phyloP scores from a whole-genome alignment of 2,797 vertebrate species.

The Cephalopachus bancanus region DNA sequence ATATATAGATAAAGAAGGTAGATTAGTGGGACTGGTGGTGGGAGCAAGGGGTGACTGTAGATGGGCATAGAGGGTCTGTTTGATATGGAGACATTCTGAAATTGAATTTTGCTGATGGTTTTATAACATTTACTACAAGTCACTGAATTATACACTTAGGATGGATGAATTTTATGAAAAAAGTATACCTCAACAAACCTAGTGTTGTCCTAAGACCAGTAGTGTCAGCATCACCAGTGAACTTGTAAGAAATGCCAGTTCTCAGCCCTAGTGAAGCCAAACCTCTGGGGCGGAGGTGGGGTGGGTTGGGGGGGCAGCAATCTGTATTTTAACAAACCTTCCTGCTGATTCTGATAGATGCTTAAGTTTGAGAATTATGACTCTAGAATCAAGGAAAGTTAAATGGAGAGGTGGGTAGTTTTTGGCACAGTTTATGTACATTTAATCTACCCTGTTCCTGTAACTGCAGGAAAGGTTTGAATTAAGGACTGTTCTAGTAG shows the following conservation, averaged over 20 bases:
- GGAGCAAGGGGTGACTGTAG: background rate
- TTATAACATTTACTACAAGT: background rate
- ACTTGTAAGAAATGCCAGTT: slow-evolving; percentile 37
- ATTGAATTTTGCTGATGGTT: slow-evolving; percentile 6
- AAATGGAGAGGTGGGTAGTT: slow-evolving; percentile 12
- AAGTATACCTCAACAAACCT: background rate
- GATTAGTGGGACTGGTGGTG: background rate
- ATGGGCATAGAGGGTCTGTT: background rate
- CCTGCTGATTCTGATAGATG: background rate
- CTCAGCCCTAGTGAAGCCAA: background rate
- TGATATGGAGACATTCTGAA: background rate
- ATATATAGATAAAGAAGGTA: too few relatives aligned
- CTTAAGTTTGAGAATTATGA: background rate
- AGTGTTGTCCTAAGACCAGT: background rate
- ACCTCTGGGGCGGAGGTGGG: background rate
- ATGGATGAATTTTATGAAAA: slow-evolving; percentile 26
- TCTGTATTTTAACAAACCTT: background rate
- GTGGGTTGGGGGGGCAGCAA: background rate
- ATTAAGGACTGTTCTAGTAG: slow-evolving; percentile 73
- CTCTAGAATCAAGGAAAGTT: slow-evolving; percentile 27
- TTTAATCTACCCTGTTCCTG: slow-evolving; percentile 31
- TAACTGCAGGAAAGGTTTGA: slow-evolving; percentile 75
- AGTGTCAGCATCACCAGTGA: background rate
- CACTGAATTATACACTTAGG: background rate
- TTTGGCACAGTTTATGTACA: background rate